Evolutionary conservation across 2,888 invertebrate species (phyloP), one percentile per base, ranked within the genome.

Genomic region (Carterocephalus palaemon): DNA sequence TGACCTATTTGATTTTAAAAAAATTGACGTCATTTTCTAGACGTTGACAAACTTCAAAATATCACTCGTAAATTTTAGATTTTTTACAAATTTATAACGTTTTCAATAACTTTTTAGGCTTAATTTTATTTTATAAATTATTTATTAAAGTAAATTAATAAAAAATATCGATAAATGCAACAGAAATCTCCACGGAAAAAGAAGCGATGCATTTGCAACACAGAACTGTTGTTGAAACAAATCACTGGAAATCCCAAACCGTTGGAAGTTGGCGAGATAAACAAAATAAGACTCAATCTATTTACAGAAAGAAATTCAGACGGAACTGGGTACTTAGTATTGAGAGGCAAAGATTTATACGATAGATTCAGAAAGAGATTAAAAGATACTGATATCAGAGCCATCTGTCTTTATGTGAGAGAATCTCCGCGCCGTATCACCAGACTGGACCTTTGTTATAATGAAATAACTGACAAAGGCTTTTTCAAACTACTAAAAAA

Each of bases 251-350:
- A 38, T 0, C 67, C 71, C 0, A 36, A 51, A 2, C 66, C 59
- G 1, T 29, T 85, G 2, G 13, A 20, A 1, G 12, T 5, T 0
- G 59, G 58, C 0, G 75, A 77, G 52, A 22, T 80, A 0, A 84
- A 83, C 39, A 57, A 69, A 57, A 71, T 76, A 22, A 51, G 73
- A 31, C 49, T 88, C 5, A 70, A 73, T 47, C 49, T 86, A 2
- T 84, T 85, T 9, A 85, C 84, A 0, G 86, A 89, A 54, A 80
- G 88, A 60, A 89, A 88, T 53, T 85, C 88, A 0, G 88, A 90
- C 62, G 88, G 88, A 0, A 88, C 82, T 0, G 85, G 76, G 1
- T 75, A 77, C 54, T 65, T 91, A 8, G 67, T 88, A 3, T 60
- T 91, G 0, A 69, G 75, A 51, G 90, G 90, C 0, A 83, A 79